These are phyloP conservation scores for Lophotis ruficrista DNA, from an alignment of 2,113 vertebrate species.

Conservation along the genomic window DNA sequence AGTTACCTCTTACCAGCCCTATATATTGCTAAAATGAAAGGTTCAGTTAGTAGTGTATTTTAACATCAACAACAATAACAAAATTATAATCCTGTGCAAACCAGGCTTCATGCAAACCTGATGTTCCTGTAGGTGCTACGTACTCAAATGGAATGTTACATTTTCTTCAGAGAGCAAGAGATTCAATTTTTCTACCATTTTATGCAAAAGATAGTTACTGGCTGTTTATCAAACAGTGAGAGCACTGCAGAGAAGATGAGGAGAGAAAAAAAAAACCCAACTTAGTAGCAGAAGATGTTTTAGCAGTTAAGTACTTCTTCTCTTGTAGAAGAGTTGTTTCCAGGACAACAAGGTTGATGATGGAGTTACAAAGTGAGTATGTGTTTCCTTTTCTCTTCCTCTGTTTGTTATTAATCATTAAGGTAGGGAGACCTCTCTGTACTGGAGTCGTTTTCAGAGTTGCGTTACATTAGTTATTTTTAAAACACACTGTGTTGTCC, in stretches of 20 bases:
- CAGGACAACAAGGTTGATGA: constrained; percentile 23
- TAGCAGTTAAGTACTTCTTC: neutral
- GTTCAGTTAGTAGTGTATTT: neutral
- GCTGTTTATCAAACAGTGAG: neutral
- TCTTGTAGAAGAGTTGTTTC: constrained; percentile 10
- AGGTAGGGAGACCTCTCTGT: neutral
- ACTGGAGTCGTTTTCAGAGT: neutral
- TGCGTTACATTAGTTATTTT: neutral
- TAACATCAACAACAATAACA: neutral
- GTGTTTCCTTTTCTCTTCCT: neutral
- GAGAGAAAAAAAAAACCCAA: neutral
- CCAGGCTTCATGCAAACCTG: neutral
- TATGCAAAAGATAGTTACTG: neutral
- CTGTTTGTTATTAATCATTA: neutral
- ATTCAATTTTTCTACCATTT: neutral
- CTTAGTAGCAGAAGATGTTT: neutral
- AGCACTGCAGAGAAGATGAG: neutral
- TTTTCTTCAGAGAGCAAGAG: neutral
- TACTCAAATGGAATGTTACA: accelerated
- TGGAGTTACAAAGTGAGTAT: neutral
- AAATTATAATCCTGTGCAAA: neutral
- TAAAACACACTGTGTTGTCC: neutral
- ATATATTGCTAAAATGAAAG: neutral
- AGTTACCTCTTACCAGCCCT: neutral
- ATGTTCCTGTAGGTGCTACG: neutral